Conservation (phyloP, 30 jellyfish, hydroid and myxozoan species). For the Turritopsis rubra region DNA sequence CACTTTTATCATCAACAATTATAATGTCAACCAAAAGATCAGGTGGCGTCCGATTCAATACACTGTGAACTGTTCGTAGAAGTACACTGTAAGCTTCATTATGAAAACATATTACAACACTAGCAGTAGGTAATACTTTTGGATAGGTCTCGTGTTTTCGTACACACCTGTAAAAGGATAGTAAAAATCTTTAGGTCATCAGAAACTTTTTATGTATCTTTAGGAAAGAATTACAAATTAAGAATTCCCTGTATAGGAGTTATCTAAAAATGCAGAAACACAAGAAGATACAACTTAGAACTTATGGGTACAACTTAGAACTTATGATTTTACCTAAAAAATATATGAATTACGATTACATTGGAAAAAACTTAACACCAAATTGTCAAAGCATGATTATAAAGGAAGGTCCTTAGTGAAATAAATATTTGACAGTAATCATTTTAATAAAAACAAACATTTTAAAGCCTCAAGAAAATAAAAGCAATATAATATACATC, state of each 20-base stretch:
- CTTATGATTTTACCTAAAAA: neutral
- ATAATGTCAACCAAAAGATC: constrained; percentile 67
- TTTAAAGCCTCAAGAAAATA: neutral
- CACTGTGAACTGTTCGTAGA: constrained; percentile 88
- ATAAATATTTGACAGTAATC: too few species aligned
- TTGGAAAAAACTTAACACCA: too few species aligned
- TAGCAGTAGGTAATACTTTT: constrained; percentile 78
- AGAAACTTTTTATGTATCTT: too few species aligned
- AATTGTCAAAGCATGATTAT: too few species aligned
- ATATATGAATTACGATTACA: neutral
- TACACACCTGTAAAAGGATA: constrained; percentile 56
- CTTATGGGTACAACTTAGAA: too few species aligned
- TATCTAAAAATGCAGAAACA: neutral
- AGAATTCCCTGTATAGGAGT: too few species aligned
- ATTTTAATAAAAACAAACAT: too few species aligned
- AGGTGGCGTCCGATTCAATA: constrained; percentile 91
- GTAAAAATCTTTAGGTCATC: too few species aligned
- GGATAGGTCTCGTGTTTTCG: constrained; percentile 68
- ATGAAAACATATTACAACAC: constrained; percentile 92
- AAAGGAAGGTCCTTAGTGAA: too few species aligned
- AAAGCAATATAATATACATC: too few species aligned
- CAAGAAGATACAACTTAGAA: too few species aligned
- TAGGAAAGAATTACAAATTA: too few species aligned
- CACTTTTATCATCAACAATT: constrained; percentile 85
- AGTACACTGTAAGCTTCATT: constrained; percentile 86